A percentile compares a stretch with the other conserved stretches of the same genome.
phyloP scores from a whole-genome alignment of 2,888 invertebrate species.

The Macaria notata region DNA sequence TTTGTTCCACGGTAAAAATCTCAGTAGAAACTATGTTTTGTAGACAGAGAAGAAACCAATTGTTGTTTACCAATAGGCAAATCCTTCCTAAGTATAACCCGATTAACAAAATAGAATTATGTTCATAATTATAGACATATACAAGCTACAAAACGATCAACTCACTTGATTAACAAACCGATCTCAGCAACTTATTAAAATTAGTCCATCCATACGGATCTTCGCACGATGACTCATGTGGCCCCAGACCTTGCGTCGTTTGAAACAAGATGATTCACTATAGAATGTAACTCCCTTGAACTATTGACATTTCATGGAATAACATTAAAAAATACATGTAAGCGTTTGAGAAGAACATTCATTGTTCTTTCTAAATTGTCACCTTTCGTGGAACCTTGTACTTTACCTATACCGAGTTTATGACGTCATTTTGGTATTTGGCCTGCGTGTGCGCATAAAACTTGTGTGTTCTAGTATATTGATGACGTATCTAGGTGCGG shows the following conservation, averaged over 20 bases:
- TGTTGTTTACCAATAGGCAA: too few relatives aligned
- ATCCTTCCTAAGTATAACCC: too few relatives aligned
- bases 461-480: background rate
- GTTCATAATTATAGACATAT: too few relatives aligned
- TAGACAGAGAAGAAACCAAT: too few relatives aligned
- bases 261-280: conserved; percentile 48
- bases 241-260: conserved; percentile 36
- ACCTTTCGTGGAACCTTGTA: conserved; percentile 19
- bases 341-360: conserved; percentile 19
- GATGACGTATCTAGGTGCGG: conserved; percentile 21
- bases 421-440: conserved; percentile 24
- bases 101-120: too few relatives aligned
- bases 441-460: conserved; percentile 1
- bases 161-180: conserved; percentile 27
- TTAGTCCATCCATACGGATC: conserved; percentile 56
- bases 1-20: too few relatives aligned
- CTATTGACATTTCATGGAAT: conserved; percentile 53
- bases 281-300: conserved; percentile 49
- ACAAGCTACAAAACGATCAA: conserved; percentile 18
- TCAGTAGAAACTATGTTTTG: too few relatives aligned
- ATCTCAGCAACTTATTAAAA: conserved; percentile 37
- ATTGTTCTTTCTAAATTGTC: conserved; percentile 27
- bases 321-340: conserved; percentile 16
- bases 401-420: background rate
- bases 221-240: conserved; percentile 49